Base-by-base conservation (phyloP, 2,888 invertebrate species). In the Drosophila formosana region DNA sequence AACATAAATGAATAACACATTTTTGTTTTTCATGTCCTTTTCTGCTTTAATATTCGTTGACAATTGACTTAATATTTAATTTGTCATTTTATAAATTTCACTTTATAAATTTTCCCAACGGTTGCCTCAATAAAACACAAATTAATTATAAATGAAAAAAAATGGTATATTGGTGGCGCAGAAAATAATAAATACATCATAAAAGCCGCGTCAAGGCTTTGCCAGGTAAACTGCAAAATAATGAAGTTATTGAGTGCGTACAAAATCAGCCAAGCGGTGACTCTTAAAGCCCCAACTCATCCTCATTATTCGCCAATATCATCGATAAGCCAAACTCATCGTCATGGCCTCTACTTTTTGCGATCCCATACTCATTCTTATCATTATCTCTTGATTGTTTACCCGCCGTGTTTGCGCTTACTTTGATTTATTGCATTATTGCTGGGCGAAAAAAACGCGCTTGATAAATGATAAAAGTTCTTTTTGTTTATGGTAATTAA, bases 381-480 rank as follows among this genome's bases (percentile, higher is more conserved):
- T 56, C 71, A 37, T 25, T 43, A 51, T 47, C 45, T 43, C 34
- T 55, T 57, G 69, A 82, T 78, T 83, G 83, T 88, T 83, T 83
- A 72, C 82, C 58, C 52, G 66, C 47, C 62, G 45, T 66, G 64
- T 70, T 71, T 71, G 64, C 55, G 47, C 53, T 69, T 62, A 55
- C 66, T 75, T 82, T 84, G 85, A 85, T 85, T 85, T 87, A 85
- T 85, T 80, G 82, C 79, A 68, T 65, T 72, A 69, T 79, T 69
- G 75, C 43, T 41, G 61, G 5, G 37, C n/a, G 37, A n/a, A 45
- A 45, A 61, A 52, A 56, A 51, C 52, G 61, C 52, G 46, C 67
- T 80, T 85, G 85, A 89, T 87, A 84, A 85, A 85, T 85, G 85
- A 84, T 69, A 66, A 87, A 85, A 85, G 79, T 87, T 88, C 80